Evolutionary conservation across 1,140 invertebrate species (phyloP).

Genomic region (Calliphora vicina): DNA sequence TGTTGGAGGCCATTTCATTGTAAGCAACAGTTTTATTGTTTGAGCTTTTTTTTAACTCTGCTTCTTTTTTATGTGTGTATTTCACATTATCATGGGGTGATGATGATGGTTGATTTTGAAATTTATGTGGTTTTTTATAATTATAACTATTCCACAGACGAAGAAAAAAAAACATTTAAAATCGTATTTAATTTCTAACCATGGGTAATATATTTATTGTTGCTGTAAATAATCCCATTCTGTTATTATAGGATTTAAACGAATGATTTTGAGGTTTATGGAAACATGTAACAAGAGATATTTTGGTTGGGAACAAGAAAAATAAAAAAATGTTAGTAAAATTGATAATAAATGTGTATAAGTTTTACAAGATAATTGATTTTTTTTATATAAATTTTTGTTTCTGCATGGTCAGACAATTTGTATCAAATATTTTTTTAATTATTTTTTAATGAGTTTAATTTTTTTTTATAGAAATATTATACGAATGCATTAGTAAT

Average conservation of each 20-base stretch:
- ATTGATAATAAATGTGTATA: too few species aligned
- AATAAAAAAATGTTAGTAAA: too few species aligned
- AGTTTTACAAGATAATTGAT: too few species aligned
- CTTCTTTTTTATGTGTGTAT: background rate
- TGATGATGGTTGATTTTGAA: background rate
- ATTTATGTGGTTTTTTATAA: background rate
- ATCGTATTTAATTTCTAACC: background rate
- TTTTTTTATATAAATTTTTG: too few species aligned
- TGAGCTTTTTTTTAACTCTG: background rate
- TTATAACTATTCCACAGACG: background rate
- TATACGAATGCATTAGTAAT: too few species aligned
- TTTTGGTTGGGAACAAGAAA: too few species aligned
- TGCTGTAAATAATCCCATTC: background rate
- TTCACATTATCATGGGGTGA: background rate
- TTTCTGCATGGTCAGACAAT: too few species aligned
- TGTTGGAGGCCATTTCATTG: constrained; percentile 4
- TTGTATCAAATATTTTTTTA: too few species aligned
- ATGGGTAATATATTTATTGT: background rate
- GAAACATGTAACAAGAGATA: too few species aligned
- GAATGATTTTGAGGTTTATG: too few species aligned
- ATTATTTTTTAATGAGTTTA: too few species aligned
- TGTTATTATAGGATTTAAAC: background rate
- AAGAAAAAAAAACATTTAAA: background rate
- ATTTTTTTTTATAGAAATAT: too few species aligned
- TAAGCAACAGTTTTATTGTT: background rate